These are phyloP conservation scores for Aphelinus certus DNA, from an alignment of 1,140 invertebrate species.

Conservation along the genomic window DNA sequence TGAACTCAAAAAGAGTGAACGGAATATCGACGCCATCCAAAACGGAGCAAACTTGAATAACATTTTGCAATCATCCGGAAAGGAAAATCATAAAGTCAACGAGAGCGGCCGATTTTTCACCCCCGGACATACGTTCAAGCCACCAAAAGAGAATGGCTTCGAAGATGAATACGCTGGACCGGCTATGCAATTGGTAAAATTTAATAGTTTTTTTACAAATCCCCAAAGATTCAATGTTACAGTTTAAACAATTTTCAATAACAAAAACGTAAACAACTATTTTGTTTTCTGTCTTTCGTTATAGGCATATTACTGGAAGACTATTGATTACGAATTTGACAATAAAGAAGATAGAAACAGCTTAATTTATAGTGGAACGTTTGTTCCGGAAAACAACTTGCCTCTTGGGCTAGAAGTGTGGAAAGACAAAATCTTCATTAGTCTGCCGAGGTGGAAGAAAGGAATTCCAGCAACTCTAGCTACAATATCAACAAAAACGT, in stretches of 20 bases:
- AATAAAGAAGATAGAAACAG: conserved; percentile 58
- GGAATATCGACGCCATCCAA: conserved; percentile 39
- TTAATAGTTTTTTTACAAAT: not conserved
- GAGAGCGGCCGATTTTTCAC: conserved; percentile 41
- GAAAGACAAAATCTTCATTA: conserved; percentile 74
- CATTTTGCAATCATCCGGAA: conserved; percentile 9
- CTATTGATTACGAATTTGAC: conserved; percentile 69
- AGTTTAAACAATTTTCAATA: too few species aligned
- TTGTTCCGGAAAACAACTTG: conserved; percentile 76
- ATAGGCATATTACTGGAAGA: conserved; percentile 69
- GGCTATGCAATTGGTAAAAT: conserved; percentile 58
- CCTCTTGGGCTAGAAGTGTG: conserved; percentile 78
- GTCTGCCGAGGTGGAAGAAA: conserved; percentile 82
- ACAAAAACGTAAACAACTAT: not conserved
- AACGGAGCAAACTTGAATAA: conserved; percentile 14
- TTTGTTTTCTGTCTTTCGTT: conserved; percentile 16
- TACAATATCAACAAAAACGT: conserved; percentile 66
- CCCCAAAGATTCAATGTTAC: not conserved
- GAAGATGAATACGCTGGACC: conserved; percentile 58
- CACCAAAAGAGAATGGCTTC: conserved; percentile 26
- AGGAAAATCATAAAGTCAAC: conserved; percentile 21
- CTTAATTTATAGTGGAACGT: conserved; percentile 69
- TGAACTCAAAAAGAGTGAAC: conserved; percentile 40
- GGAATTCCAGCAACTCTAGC: conserved; percentile 78
- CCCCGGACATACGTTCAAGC: conserved; percentile 45